Base-by-base conservation (phyloP, 2,797 vertebrate genomes). In the Pangasius larnaudii region DNA sequence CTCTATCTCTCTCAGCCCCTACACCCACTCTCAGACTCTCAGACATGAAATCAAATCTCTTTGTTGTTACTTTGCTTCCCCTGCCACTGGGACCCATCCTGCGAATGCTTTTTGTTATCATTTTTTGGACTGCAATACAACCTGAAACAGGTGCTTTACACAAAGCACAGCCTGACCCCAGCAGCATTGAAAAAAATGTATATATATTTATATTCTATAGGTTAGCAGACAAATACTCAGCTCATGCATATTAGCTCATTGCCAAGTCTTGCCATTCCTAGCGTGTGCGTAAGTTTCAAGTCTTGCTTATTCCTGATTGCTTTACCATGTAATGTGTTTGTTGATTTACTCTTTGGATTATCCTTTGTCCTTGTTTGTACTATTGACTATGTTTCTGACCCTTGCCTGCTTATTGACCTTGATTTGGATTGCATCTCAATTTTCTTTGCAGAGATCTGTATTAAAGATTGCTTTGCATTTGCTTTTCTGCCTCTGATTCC, bases 321-420 rank as follows among this genome's bases (percentile, higher is more conserved):
- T n/a, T 65, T 49, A 19, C 4, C 39, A 83, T n/a, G 14, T 19
- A 30, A 14, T 30, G 8, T 67, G 61, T 67, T 67, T 84, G 81
- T 84, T 67, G 61, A 33, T 84, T 22, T 84, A 67, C n/a, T 84
- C n/a, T 81, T 81, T 22, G 46, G 81, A 84, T 84, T 51, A 83
- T 67, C 16, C 81, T 36, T 67, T 67, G 42, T 51, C 16, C 16
- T 83, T 51, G 27, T 33, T 83, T 65, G 42, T 46, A 49, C 9
- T 67, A 67, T 69, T 2, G 42, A 69, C 63, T 84, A 63, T 51
- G 46, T 22, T 67, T 67, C 81, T 67, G 63, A 67, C 42, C 13
- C n/a, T 83, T 83, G 27, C 59, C 61, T 51, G 42, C 81, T 51
- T 84, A 30, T 51, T 51, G 39, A 67, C 42, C 61, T 30, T 19